phyloP scores from a whole-genome alignment of 2,888 invertebrate species.

The Agrochola lychnidis region DNA sequence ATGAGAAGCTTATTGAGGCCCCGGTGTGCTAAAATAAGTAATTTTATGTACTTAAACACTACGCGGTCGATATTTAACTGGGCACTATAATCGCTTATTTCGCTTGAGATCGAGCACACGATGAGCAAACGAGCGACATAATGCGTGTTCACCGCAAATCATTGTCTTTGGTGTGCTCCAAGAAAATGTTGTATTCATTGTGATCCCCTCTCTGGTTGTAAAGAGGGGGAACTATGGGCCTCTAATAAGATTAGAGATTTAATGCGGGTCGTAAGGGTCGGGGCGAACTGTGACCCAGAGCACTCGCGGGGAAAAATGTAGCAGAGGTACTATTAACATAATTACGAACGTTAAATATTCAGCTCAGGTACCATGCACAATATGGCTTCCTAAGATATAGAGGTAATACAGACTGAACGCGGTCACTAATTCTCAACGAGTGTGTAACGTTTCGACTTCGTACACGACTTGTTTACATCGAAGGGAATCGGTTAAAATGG shows the following conservation, averaged over 20 bases:
- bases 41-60: no score
- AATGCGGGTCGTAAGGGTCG: constrained; percentile 50
- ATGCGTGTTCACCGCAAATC: not conserved
- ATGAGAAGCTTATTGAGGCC: no score
- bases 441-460: not conserved
- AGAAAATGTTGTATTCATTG: constrained; percentile 52
- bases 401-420: not conserved
- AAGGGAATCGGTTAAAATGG: not conserved
- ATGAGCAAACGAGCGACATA: not conserved
- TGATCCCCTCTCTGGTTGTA: constrained; percentile 31
- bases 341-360: constrained; percentile 58
- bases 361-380: constrained; percentile 36
- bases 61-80: not conserved
- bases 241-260: constrained; percentile 63
- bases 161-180: not conserved
- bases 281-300: constrained; percentile 44
- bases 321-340: constrained; percentile 47
- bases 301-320: constrained; percentile 46
- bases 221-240: constrained; percentile 27
- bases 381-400: not conserved
- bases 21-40: no score
- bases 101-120: not conserved
- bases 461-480: not conserved
- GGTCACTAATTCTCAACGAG: not conserved
- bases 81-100: no score